Evolutionary conservation across 1,140 invertebrate species (phyloP).

Genomic region (Heterodera schachtii): DNA sequence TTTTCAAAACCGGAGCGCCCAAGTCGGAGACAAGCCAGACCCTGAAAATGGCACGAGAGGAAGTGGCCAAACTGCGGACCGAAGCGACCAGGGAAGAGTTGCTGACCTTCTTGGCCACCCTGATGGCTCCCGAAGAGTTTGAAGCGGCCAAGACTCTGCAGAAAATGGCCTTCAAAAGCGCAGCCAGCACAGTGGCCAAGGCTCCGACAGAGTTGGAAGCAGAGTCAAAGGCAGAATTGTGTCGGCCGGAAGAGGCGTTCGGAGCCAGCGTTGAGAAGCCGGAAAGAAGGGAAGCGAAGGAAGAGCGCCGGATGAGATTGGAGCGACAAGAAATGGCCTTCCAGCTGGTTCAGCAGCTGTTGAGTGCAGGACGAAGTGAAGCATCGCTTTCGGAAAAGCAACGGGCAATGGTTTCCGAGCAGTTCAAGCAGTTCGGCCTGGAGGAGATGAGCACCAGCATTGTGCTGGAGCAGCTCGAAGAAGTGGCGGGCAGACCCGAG

Average conservation of each 20-base stretch:
- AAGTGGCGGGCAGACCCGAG: neutral
- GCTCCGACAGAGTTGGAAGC: neutral
- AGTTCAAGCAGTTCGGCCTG: neutral
- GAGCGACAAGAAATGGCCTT: neutral
- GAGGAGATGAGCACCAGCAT: slow-evolving; percentile 2
- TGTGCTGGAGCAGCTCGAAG: neutral
- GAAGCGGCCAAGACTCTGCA: slow-evolving; percentile 10
- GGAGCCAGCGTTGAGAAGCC: neutral
- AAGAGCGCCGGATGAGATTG: neutral
- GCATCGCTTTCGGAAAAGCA: neutral
- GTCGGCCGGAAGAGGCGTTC: neutral
- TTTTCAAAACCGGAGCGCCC: too few species aligned
- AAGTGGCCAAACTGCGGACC: neutral
- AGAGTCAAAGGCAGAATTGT: neutral
- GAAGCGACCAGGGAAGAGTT: slow-evolving; percentile 1
- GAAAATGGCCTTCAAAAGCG: neutral
- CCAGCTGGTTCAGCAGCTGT: neutral
- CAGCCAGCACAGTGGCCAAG: neutral
- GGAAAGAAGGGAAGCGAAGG: neutral
- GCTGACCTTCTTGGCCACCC: neutral
- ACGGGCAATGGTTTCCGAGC: neutral
- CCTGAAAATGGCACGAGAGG: neutral
- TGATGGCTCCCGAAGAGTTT: slow-evolving; percentile 11
- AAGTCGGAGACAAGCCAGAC: too few species aligned
- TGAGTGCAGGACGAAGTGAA: neutral